phyloP scores from a whole-genome alignment of 2,888 invertebrate species.

The Adelphocoris suturalis region DNA sequence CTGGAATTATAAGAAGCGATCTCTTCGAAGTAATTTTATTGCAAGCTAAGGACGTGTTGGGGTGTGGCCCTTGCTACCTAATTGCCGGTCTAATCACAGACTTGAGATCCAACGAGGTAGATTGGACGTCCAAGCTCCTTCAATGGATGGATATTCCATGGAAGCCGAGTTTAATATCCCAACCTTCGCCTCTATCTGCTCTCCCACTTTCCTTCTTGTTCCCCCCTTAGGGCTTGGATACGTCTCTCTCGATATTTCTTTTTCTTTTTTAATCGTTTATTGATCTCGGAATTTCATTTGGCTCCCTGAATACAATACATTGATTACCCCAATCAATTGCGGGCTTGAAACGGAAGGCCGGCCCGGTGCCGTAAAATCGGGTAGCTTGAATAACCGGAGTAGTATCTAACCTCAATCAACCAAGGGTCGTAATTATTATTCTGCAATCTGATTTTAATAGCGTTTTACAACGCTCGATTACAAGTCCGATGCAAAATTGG shows the following conservation, averaged over 20 bases:
- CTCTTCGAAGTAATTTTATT: constrained; percentile 58
- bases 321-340: constrained; percentile 8
- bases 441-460: constrained; percentile 59
- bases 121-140: constrained; percentile 58
- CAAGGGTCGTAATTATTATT: constrained; percentile 44
- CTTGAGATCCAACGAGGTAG: constrained; percentile 54
- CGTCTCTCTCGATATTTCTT: neutral
- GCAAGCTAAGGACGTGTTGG: constrained; percentile 66
- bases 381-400: constrained; percentile 48
- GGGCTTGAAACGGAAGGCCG: neutral
- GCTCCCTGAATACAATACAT: constrained; percentile 52
- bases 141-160: constrained; percentile 51
- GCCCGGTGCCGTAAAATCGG: constrained; percentile 42
- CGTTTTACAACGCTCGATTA: constrained; percentile 49
- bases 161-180: constrained; percentile 41
- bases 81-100: constrained; percentile 65
- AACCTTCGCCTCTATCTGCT: neutral
- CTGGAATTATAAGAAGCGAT: constrained; percentile 56
- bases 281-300: constrained; percentile 67
- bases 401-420: constrained; percentile 50
- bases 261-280: constrained; percentile 47
- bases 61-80: constrained; percentile 62
- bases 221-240: neutral
- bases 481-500: constrained; percentile 24
- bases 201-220: neutral